A percentile compares a stretch with the other conserved stretches of the same genome.
These are phyloP conservation scores for Panurus biarmicus DNA, from an alignment of 2,113 vertebrate genomes.

Conservation along the genomic window DNA sequence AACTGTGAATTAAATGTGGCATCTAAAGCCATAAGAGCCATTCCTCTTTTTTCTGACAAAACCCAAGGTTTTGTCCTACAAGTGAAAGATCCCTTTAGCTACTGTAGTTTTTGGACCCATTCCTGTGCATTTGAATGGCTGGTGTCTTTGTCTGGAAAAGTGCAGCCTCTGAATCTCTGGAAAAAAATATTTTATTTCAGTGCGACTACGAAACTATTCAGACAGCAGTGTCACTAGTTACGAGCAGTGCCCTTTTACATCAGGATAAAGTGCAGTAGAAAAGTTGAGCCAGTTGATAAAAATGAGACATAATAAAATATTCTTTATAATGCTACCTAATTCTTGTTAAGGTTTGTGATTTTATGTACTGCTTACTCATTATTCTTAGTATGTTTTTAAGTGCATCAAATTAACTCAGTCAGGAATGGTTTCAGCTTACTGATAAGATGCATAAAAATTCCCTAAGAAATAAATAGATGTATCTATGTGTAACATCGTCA, in stretches of 20 bases:
- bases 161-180: neutral
- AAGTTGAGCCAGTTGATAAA: neutral
- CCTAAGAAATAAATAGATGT: neutral
- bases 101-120: neutral
- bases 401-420: neutral
- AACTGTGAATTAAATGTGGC: neutral
- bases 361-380: conserved; percentile 32
- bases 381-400: conserved; percentile 11
- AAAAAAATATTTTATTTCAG: neutral
- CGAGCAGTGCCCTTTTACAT: neutral
- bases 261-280: neutral
- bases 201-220: neutral
- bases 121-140: neutral
- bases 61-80: neutral
- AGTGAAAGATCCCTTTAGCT: neutral
- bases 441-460: conserved; percentile 14
- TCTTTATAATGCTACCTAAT: neutral
- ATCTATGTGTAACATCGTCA: neutral
- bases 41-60: neutral
- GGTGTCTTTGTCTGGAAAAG: neutral
- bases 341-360: conserved; percentile 6
- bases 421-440: neutral
- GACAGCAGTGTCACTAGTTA: neutral
- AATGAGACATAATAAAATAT: neutral
- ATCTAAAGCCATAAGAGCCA: neutral